These are phyloP conservation scores for Hippocampus kuda DNA, from an alignment of 2,797 vertebrate species.

Conservation along the genomic window DNA sequence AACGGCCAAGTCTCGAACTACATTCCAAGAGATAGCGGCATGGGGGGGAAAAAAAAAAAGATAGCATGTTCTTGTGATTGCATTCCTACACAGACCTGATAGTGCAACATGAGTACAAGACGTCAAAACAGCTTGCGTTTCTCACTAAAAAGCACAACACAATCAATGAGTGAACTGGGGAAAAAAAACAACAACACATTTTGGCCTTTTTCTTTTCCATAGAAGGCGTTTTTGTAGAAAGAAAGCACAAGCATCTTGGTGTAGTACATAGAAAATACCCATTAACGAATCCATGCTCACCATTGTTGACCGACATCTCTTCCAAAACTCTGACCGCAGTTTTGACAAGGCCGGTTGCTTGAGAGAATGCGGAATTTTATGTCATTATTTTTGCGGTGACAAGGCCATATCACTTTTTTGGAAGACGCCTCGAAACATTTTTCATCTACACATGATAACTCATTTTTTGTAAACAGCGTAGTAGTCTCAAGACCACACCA, in stretches of 20 bases:
- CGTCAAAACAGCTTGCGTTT: constrained; percentile 16
- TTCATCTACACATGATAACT: background rate
- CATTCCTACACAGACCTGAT: constrained; percentile 30
- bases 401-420: background rate
- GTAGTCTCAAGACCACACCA: constrained; percentile 18
- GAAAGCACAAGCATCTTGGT: background rate
- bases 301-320: background rate
- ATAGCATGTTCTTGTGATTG: constrained; percentile 46
- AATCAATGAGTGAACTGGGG: background rate
- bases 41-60: constrained; percentile 29
- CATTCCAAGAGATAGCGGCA: constrained; percentile 61
- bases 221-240: no score
- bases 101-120: constrained; percentile 12
- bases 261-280: background rate
- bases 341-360: background rate
- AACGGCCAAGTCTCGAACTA: constrained; percentile 28
- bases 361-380: background rate
- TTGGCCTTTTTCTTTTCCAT: no score
- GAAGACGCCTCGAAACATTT: background rate
- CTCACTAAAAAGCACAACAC: background rate
- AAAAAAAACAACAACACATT: no score
- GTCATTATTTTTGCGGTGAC: background rate
- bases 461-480: background rate
- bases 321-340: no score
- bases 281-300: background rate